Percentiles rank a stretch among this genome's conserved stretches.
phyloP scores from a whole-genome alignment of 2,113 vertebrate genomes.

The Cinclus mexicanus region DNA sequence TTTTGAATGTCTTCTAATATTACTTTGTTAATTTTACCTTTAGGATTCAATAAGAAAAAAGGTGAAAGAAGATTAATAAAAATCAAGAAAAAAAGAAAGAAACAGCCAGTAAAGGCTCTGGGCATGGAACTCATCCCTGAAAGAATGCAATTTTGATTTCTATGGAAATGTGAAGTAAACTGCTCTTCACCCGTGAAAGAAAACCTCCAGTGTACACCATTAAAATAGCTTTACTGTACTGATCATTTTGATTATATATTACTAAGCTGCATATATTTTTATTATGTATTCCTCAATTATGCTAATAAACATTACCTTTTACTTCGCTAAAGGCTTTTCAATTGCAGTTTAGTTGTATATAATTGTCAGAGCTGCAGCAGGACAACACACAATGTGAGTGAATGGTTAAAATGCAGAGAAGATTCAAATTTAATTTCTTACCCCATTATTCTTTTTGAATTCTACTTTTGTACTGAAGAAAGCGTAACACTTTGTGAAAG shows the following conservation, averaged over 20 bases:
- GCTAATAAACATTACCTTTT: background rate
- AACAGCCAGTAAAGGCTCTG: background rate
- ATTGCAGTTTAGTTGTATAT: background rate
- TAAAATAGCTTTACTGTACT: background rate
- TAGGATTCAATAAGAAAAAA: conserved; percentile 58
- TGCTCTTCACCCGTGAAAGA: background rate
- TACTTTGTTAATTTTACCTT: background rate
- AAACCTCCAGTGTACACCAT: background rate
- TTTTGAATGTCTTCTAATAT: background rate
- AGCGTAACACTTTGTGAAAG: background rate
- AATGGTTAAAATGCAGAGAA: background rate
- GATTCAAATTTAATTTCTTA: background rate
- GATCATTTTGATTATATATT: conserved; percentile 16
- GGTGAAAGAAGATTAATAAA: conserved; percentile 48
- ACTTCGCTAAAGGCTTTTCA: background rate
- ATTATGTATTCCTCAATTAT: background rate
- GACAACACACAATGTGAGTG: background rate
- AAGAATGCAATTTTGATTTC: conserved; percentile 11
- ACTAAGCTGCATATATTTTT: conserved; percentile 23
- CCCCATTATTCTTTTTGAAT: background rate
- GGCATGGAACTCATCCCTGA: background rate
- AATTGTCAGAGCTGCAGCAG: background rate
- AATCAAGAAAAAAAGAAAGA: conserved; percentile 70
- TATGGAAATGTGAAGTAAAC: background rate
- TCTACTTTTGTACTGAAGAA: background rate